Base-by-base conservation (phyloP, 2,888 invertebrate genomes). In the Oxycera nigricornis region DNA sequence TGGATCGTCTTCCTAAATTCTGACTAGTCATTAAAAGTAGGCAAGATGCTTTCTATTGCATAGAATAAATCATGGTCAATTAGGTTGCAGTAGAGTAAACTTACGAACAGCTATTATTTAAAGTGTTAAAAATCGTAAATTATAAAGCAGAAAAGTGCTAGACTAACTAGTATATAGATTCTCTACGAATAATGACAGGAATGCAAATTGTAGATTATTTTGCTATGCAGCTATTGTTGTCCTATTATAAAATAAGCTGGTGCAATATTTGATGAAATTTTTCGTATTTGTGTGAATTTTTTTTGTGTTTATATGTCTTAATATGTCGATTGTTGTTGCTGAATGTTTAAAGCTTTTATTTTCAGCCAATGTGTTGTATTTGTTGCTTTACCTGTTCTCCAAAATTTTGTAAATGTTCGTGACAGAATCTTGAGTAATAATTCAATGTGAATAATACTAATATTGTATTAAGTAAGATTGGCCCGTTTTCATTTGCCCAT, bases 401-500 rank as follows among this genome's bases (percentile, higher is more conserved):
- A 50, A 50, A 35, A 6, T n/a, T 72, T 55, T 20, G 39, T 72
- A 52, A 65, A 46, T 75, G 72, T 59, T 59, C 68, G 22, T 75
- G 26, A 74, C 72, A 74, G 73, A 39, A 65, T n/a, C n/a, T n/a
- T n/a, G n/a, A n/a, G n/a, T n/a, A n/a, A n/a, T n/a, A n/a, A n/a
- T n/a, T n/a, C n/a, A n/a, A n/a, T 65, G 41, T 65, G 20, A 41
- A 65, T 41, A 65, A 17, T 65, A 65, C n/a, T 65, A 65, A 74
- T 31, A 70, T 70, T 59, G 24, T 41, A 73, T 62, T 41, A 26
- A 73, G 72, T 74, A 72, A 70, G 73, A 76, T 76, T 77, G 76
- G 77, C 77, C 77, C 77, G 77, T 76, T 74, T 73, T 77, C 77
- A 77, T 77, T 75, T 74, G 50, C 41, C 67, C 75, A 77, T 75